These are phyloP conservation scores for Thamnophis sirtalis DNA, from an alignment of 2,113 vertebrate genomes.

Conservation along the genomic window DNA sequence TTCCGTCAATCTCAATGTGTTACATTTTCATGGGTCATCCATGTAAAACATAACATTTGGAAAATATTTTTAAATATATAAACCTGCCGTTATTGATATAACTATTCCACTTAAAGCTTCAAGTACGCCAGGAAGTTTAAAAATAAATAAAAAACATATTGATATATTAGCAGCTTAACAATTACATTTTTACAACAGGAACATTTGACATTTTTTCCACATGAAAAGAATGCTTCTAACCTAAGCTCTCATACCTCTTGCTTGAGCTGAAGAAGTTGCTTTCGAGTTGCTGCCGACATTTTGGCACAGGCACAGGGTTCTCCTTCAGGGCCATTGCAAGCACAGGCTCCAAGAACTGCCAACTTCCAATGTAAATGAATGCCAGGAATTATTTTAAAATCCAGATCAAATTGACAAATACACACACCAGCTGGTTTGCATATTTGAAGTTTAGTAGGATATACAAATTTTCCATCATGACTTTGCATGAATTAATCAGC, in stretches of 20 bases:
- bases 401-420: neutral
- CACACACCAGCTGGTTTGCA: neutral
- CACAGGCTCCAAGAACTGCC: slow-evolving; percentile 81
- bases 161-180: neutral
- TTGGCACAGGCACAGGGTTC: slow-evolving; percentile 80
- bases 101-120: neutral
- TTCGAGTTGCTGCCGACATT: slow-evolving; percentile 75
- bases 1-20: neutral
- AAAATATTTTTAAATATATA: neutral
- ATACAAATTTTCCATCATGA: neutral
- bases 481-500: neutral
- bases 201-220: neutral
- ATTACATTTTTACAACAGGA: neutral
- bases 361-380: slow-evolving; percentile 69
- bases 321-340: slow-evolving; percentile 61
- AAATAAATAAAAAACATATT: neutral
- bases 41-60: neutral
- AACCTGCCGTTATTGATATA: neutral
- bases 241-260: slow-evolving; percentile 74
- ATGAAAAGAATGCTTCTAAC: neutral
- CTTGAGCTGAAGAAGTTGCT: slow-evolving; percentile 78
- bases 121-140: neutral
- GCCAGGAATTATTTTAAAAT: neutral
- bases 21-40: neutral
- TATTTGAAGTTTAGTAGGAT: neutral